Base-by-base conservation (phyloP, 2,797 vertebrate genomes). In the Hipposideros larvatus region DNA sequence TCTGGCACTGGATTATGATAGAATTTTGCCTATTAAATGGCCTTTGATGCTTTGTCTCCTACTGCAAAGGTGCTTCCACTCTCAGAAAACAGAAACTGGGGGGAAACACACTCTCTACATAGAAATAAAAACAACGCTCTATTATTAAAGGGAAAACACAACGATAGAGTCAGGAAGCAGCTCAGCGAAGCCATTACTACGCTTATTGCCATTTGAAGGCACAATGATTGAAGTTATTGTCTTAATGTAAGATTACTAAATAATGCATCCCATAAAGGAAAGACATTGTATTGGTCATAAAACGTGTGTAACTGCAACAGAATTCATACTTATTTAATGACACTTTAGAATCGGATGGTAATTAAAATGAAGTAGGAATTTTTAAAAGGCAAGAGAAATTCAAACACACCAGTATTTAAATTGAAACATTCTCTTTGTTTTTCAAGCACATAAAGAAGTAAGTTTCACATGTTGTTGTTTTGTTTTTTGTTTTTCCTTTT, bases 231-330 rank as follows among this genome's bases (percentile, higher is more conserved):
- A 98, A 98, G 98, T 97, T 97, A 97, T 88, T 96, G 88, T 97
- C 97, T 93, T 98, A 91, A 95, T 92, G 94, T 97, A 88, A 97
- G 93, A 98, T 97, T 96, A 97, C 78, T 98, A 98, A 98, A 97
- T 97, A 98, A 98, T 96, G 91, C 41, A 94, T 34, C 65, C 73
- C 91, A 92, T 97, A 98, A 97, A 95, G 96, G 86, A 95, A 88
- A 98, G 66, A 93, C 79, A 96, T 92, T 84, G 84, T 93, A 88
- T 73, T 73, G 94, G 65, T 80, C 82, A 94, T 97, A 96, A 98
- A 98, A 96, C 0, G 86, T 87, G 73, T 65, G 55, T 97, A 97
- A 96, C 70, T 91, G 94, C 92, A 91, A 94, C 46, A 92, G 90
- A 97, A 97, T 96, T 92, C 53, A 90, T 53, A 86, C 94, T 97